phyloP scores from a whole-genome alignment of 2,888 invertebrate species.

The Coleophora flavipennella region DNA sequence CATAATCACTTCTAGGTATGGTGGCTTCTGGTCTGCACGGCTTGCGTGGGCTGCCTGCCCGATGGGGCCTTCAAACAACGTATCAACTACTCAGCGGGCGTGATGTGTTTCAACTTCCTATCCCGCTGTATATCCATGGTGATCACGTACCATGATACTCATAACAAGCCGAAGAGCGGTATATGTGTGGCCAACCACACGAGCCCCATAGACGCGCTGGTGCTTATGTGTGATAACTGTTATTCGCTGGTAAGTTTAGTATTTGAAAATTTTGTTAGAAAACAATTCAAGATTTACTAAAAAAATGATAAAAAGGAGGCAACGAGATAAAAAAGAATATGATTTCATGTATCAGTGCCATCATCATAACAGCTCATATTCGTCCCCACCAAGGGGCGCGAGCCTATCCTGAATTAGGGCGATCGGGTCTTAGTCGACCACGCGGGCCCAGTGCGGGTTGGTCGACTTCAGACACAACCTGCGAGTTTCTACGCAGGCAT shows the following conservation, averaged over 20 bases:
- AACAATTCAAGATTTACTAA: too few relatives aligned
- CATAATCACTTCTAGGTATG: constrained; percentile 76
- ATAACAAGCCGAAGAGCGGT: constrained; percentile 85
- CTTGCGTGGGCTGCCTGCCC: constrained; percentile 87
- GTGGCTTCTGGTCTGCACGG: constrained; percentile 90
- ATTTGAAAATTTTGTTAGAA: too few relatives aligned
- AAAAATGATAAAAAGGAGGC: too few relatives aligned
- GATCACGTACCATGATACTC: constrained; percentile 87
- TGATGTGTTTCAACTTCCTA: constrained; percentile 94
- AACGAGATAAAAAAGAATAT: too few relatives aligned
- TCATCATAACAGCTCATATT: too few relatives aligned
- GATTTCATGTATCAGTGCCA: too few relatives aligned
- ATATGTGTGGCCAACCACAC: constrained; percentile 99
- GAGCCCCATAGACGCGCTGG: constrained; percentile 97
- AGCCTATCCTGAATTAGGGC: too few relatives aligned
- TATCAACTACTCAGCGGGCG: constrained; percentile 84
- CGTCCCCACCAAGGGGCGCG: too few relatives aligned
- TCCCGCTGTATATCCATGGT: constrained; percentile 93
- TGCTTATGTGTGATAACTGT: constrained; percentile 96
- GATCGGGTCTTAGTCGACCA: too few relatives aligned
- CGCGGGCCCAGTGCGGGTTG: too few relatives aligned
- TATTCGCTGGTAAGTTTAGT: constrained; percentile 91
- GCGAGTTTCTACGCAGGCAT: too few relatives aligned
- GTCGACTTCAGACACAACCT: too few relatives aligned
- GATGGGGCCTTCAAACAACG: constrained; percentile 84